Conservation (phyloP, 2,113 vertebrate genomes). For the Bufo gargarizans region DNA sequence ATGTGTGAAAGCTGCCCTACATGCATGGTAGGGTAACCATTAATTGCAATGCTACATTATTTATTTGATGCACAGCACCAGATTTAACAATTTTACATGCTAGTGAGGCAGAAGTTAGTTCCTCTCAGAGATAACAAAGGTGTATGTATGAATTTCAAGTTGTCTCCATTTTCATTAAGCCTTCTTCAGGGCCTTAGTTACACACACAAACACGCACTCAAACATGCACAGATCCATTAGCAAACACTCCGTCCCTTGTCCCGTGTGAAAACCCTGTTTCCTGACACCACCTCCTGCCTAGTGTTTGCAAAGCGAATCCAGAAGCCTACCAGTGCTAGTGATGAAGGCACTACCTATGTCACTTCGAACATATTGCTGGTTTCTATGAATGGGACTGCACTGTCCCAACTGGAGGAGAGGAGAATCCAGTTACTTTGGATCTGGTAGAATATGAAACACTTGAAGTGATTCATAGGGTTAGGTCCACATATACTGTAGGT, state of each 20-base stretch:
- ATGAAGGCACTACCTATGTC: neutral
- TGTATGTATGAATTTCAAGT: neutral
- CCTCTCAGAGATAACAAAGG: neutral
- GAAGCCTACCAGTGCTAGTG: neutral
- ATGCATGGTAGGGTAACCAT: neutral
- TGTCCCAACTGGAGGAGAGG: neutral
- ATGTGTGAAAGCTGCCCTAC: neutral
- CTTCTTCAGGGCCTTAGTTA: slow-evolving; percentile 46
- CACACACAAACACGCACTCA: slow-evolving; percentile 49
- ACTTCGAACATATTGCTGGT: neutral
- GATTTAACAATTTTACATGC: neutral
- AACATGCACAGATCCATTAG: slow-evolving; percentile 53
- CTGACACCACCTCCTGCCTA: slow-evolving; percentile 6
- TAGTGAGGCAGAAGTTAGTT: neutral
- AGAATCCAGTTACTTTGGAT: neutral
- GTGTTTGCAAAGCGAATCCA: slow-evolving; percentile 43
- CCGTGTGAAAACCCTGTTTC: slow-evolving; percentile 53
- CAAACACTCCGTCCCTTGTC: slow-evolving; percentile 56
- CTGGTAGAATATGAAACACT: neutral
- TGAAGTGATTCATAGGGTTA: neutral
- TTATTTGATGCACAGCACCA: neutral
- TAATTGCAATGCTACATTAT: neutral
- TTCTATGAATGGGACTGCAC: neutral
- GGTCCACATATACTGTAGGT: too few relatives aligned
- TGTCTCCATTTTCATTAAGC: neutral